These are phyloP conservation scores for Drosophila villosipedis DNA, from an alignment of 2,888 invertebrate species.

Conservation along the genomic window DNA sequence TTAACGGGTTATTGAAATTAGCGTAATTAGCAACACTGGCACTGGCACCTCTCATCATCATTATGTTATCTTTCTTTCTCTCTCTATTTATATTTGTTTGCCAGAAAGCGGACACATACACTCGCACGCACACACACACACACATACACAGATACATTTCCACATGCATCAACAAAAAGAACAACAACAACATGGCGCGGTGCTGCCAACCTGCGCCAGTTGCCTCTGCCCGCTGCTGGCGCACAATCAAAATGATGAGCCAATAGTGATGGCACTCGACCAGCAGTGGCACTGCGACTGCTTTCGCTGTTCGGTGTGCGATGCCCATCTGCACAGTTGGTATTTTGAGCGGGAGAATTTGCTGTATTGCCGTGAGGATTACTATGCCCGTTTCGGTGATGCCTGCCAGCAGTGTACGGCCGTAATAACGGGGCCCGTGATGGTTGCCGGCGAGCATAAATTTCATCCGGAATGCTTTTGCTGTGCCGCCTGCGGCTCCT, in stretches of 20 bases:
- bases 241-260: slow-evolving; percentile 81
- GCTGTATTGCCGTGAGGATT: slow-evolving; percentile 95
- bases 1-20: not conserved
- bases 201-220: slow-evolving; percentile 57
- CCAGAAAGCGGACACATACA: slow-evolving; percentile 40
- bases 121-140: slow-evolving; percentile 16
- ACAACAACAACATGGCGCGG: slow-evolving; percentile 29
- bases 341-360: slow-evolving; percentile 96
- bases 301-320: slow-evolving; percentile 96
- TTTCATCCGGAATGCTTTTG: slow-evolving; percentile 98
- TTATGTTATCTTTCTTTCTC: slow-evolving; percentile 35
- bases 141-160: slow-evolving; percentile 21
- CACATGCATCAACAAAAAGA: slow-evolving; percentile 58
- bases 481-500: slow-evolving; percentile 92
- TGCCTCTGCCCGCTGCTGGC: slow-evolving; percentile 57
- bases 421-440: slow-evolving; percentile 91
- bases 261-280: slow-evolving; percentile 92
- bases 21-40: not conserved
- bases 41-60: slow-evolving; percentile 11
- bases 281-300: slow-evolving; percentile 96
- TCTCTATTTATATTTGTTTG: slow-evolving; percentile 13
- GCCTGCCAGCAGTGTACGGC: slow-evolving; percentile 93
- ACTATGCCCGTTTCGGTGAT: slow-evolving; percentile 94
- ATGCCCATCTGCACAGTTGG: slow-evolving; percentile 93
- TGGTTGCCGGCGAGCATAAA: slow-evolving; percentile 97